Conservation (phyloP, 2,888 invertebrate genomes). For the Electrophaes corylata region DNA sequence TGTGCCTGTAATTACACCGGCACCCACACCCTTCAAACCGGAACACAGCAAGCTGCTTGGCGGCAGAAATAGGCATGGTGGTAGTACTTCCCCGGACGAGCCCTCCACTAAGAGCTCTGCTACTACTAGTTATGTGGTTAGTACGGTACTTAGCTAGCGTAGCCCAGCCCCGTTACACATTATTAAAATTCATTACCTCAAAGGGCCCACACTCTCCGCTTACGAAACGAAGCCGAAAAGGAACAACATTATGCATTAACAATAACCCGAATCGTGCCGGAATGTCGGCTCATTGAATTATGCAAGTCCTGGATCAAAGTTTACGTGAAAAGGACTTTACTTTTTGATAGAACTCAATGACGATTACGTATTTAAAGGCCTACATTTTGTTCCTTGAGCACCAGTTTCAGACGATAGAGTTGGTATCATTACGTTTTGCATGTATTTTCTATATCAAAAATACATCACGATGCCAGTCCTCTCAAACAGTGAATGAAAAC, state of each 20-base stretch:
- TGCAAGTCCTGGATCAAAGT: conserved; percentile 50
- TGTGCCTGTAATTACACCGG: no score
- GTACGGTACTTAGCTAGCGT: not conserved
- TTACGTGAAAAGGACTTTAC: conserved; percentile 38
- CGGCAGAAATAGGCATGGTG: no score
- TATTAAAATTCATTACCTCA: conserved; percentile 32
- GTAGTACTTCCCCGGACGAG: no score
- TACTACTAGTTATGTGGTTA: not conserved
- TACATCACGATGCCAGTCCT: no score
- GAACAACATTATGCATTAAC: conserved; percentile 47
- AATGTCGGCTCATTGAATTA: conserved; percentile 59
- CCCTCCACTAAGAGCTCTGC: no score
- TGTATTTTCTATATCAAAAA: no score
- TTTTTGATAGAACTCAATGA: conserved; percentile 31
- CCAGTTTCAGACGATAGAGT: no score
- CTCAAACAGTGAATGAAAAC: no score
- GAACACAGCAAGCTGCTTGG: no score
- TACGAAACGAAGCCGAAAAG: conserved; percentile 46
- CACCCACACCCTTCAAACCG: no score
- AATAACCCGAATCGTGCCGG: conserved; percentile 52
- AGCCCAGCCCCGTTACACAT: conserved; percentile 12
- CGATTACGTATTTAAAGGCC: not conserved
- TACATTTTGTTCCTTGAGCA: not conserved
- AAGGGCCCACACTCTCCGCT: conserved; percentile 17
- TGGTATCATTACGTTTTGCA: no score